Evolutionary conservation across 2,797 vertebrate genomes (phyloP).

Genomic region (Chelidonichthys spinosus): DNA sequence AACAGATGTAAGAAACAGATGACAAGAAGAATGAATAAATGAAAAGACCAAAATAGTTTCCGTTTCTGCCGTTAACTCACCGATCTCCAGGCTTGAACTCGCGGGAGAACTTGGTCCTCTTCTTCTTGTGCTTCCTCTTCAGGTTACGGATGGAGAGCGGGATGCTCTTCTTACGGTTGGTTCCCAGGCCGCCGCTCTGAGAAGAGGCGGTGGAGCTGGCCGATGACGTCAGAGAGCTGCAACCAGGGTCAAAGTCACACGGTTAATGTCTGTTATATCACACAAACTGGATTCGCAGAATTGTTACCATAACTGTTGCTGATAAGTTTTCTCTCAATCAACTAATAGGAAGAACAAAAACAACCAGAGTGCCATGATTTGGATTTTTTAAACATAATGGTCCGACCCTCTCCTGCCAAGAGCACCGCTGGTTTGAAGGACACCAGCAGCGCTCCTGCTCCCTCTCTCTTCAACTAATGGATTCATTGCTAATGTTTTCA

Average conservation of each 20-base stretch:
- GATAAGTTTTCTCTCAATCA: too few species aligned
- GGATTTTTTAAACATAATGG: too few species aligned
- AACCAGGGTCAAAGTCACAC: not conserved
- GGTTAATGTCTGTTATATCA: not conserved
- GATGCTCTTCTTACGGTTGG: slow-evolving; percentile 93
- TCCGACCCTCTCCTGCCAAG: too few species aligned
- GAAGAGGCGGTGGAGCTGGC: slow-evolving; percentile 96
- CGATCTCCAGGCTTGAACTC: slow-evolving; percentile 97
- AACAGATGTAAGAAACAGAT: not conserved
- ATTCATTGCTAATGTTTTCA: not conserved
- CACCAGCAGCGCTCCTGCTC: too few species aligned
- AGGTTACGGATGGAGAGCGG: slow-evolving; percentile 97
- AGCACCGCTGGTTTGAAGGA: too few species aligned
- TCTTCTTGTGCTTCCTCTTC: slow-evolving; percentile 98
- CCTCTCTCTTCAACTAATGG: not conserved
- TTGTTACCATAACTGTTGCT: too few species aligned
- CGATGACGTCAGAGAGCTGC: slow-evolving; percentile 95
- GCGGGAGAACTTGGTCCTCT: slow-evolving; percentile 94
- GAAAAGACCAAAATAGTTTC: not conserved
- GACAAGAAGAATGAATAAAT: not conserved
- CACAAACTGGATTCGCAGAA: not conserved
- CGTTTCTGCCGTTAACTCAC: slow-evolving; percentile 67
- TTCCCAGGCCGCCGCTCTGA: slow-evolving; percentile 90
- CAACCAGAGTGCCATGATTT: too few species aligned
- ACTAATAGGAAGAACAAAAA: too few species aligned